phyloP scores from a whole-genome alignment of 2,113 vertebrate genomes.

The Carassius gibelio region DNA sequence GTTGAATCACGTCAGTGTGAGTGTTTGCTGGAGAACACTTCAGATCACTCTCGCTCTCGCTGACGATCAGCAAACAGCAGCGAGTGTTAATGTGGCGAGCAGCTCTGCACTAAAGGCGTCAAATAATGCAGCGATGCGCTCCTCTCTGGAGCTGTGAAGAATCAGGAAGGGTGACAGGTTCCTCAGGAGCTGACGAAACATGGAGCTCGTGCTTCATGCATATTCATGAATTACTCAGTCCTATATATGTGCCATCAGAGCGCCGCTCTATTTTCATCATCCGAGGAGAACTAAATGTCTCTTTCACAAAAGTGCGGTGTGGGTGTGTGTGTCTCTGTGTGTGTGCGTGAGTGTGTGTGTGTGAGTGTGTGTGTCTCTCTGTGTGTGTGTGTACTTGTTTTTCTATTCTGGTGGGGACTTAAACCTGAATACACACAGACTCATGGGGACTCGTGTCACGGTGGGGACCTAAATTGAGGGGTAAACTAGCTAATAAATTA shows the following conservation, averaged over 20 bases:
- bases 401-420: too few species aligned
- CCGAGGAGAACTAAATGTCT: not conserved
- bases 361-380: too few species aligned
- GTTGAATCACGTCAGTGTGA: not conserved
- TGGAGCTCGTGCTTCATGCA: constrained; percentile 41
- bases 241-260: not conserved
- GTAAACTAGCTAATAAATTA: too few species aligned
- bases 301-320: not conserved
- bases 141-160: constrained; percentile 46
- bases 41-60: constrained; percentile 23
- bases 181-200: constrained; percentile 48
- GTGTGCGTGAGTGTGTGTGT: too few species aligned
- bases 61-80: constrained; percentile 15
- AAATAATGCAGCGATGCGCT: constrained; percentile 50
- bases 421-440: too few species aligned
- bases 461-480: too few species aligned
- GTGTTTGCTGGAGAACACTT: constrained; percentile 31
- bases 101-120: constrained; percentile 41
- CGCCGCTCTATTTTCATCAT: not conserved
- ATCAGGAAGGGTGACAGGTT: constrained; percentile 55
- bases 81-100: constrained; percentile 41
- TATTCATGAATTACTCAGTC: constrained; percentile 31
- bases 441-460: too few species aligned
- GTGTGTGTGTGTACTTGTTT: too few species aligned
- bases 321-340: too few species aligned